These are phyloP conservation scores for Aspidoscelis tigris DNA, from an alignment of 2,113 vertebrate genomes.

Conservation along the genomic window DNA sequence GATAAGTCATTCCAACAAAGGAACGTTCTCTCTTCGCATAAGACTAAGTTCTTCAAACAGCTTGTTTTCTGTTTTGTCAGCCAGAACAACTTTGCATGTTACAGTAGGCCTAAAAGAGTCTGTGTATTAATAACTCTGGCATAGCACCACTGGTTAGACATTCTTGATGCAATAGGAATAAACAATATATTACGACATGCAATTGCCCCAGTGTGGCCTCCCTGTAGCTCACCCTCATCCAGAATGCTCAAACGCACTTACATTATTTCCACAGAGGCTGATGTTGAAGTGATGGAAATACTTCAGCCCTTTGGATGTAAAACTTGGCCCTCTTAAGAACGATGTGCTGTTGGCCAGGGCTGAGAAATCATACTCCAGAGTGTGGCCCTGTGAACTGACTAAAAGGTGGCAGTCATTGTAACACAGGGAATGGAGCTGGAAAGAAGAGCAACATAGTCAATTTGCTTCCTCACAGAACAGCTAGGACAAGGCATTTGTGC, in stretches of 20 bases:
- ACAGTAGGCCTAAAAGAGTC: no score
- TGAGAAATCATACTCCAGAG: slow-evolving; percentile 84
- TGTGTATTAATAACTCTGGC: no score
- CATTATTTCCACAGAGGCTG: slow-evolving; percentile 88
- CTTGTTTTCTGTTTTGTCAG: no score
- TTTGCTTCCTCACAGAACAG: no score
- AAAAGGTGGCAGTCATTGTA: slow-evolving; percentile 85
- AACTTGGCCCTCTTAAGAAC: slow-evolving; percentile 81
- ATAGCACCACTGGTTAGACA: no score
- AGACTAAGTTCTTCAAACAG: no score
- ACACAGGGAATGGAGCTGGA: slow-evolving; percentile 86
- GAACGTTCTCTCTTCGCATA: not conserved
- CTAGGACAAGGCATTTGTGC: no score
- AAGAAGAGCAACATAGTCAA: not conserved
- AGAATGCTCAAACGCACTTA: slow-evolving; percentile 58
- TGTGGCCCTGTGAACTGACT: slow-evolving; percentile 41
- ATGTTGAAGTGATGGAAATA: slow-evolving; percentile 89
- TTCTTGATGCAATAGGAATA: no score
- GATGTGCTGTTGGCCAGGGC: slow-evolving; percentile 71
- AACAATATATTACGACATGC: no score
- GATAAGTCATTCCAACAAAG: not conserved
- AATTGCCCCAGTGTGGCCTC: no score
- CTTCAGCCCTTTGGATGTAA: slow-evolving; percentile 89
- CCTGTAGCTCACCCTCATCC: not conserved
- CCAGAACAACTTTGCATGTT: not conserved